Base-by-base conservation (phyloP, 92 coral and sea anemone species). In the Epizoanthus fatuus region DNA sequence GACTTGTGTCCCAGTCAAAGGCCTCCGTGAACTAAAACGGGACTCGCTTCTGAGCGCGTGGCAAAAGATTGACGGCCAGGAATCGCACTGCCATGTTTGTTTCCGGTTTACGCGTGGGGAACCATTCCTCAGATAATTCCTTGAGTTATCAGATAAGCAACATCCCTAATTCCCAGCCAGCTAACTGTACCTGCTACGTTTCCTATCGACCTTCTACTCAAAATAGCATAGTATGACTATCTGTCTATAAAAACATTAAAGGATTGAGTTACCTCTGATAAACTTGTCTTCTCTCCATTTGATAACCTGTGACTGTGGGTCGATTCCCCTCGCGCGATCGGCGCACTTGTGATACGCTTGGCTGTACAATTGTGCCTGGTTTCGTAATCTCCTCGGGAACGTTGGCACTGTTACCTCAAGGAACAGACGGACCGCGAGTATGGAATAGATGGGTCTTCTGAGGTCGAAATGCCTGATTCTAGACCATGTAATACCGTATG, bases 401-500 rank as follows among this genome's bases (percentile, higher is more conserved):
- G 87, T 74, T 3, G 86, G 87, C 38, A 89, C 86, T 14, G 93
- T 76, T 35, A 93, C 85, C 75, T 95, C 96, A 54, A 97, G 87
- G 79, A 84, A 85, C 87, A 97, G 85, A 35, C 99, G 90, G 49
- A 95, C 99, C 35, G 99, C 99, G 38, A 97, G 80, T 70, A 97
- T 80, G 12, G 99, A 97, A 81, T 97, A 97, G 45, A 97, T 88
- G 8, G 99, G 99, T 68, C 99, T 86, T 57, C 93, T 87, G 52
- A 97, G 78, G 89, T 97, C 97, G 59, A 80, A 86, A 79, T 95
- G 94, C 16, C 92, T 82, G 60, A 97, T 88, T 79, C 92, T 91
- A 55, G 98, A 91, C 99, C 99, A 97, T 38, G 95, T 95, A 32
- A 97, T 92, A 10, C 99, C 99, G 78, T 93, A 91, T 37, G 92